These are phyloP conservation scores for Neotragus pygmaeus DNA, from an alignment of 2,113 vertebrate species.

Conservation along the genomic window DNA sequence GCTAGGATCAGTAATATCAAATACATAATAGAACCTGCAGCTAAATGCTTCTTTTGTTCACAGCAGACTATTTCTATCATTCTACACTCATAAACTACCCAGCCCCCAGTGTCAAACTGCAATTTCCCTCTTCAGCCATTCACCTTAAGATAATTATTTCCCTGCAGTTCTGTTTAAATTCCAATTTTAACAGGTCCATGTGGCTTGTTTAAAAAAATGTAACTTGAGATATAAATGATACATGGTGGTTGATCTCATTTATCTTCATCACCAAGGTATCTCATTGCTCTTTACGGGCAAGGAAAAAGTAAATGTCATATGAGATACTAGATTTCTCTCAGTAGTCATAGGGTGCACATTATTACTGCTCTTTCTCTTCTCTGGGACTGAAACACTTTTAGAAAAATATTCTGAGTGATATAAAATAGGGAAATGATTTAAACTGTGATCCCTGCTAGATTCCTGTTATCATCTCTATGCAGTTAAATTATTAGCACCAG, in stretches of 20 bases:
- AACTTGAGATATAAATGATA: slow-evolving; percentile 28
- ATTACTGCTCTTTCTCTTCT: neutral
- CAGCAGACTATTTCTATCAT: neutral
- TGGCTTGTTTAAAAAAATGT: neutral
- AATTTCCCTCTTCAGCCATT: neutral
- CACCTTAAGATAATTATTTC: slow-evolving; percentile 33
- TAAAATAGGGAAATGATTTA: neutral
- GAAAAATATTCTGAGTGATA: slow-evolving; percentile 4
- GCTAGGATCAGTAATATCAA: neutral
- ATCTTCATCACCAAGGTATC: slow-evolving; percentile 20
- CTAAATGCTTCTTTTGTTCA: neutral
- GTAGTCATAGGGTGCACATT: neutral
- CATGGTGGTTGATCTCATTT: neutral
- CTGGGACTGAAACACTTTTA: neutral
- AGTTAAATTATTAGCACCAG: slow-evolving; percentile 12
- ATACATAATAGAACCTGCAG: neutral
- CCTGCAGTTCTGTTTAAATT: slow-evolving; percentile 2
- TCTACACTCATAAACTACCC: neutral
- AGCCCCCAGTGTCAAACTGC: neutral
- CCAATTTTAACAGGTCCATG: neutral
- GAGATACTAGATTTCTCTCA: neutral
- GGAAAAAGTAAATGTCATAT: slow-evolving; percentile 18
- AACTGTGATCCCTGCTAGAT: neutral
- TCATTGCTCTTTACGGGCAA: slow-evolving; percentile 16
- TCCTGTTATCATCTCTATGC: neutral